A percentile compares a stretch with the other conserved stretches of the same genome.
Conservation (phyloP, 2,113 vertebrate genomes). For the chimpanzee (Pan troglodytes) region NHGRI_mPanTro3-v2.1_pri NC_072413.2:31658501-31659000, state of each 20-base stretch:
- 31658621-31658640: neutral
- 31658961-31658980: neutral
- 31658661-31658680: neutral
- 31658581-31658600: neutral
- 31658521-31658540: neutral
- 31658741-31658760: neutral
- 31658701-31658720: neutral
- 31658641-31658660: neutral
- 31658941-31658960: neutral
- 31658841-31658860: neutral
- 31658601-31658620: neutral
- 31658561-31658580: neutral
- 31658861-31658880: neutral
- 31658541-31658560: neutral
- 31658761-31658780: neutral
- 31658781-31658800: neutral
- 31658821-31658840: neutral
- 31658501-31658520: neutral
- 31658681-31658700: neutral
- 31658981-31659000: neutral
- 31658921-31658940: neutral
- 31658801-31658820: neutral
- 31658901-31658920: neutral
- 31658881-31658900: neutral
- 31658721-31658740: neutral